A percentile compares a stretch with the other conserved stretches of the same genome.
These are phyloP conservation scores for Leptinotarsa texana DNA, from an alignment of 1,140 invertebrate species.

Conservation along the genomic window DNA sequence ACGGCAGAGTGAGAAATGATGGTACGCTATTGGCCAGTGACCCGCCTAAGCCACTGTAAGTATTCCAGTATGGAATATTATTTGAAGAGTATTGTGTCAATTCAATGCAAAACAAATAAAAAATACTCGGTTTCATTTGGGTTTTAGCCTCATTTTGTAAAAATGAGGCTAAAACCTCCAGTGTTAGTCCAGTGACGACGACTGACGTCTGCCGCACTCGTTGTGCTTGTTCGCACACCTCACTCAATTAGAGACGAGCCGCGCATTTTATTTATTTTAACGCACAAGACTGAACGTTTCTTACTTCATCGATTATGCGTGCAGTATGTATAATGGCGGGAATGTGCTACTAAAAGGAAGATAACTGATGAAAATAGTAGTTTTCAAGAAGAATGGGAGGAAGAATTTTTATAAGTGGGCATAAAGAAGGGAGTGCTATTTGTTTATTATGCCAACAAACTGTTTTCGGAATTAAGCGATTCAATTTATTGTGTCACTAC, in stretches of 20 bases:
- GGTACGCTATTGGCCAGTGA: conserved; percentile 94
- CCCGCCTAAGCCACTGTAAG: conserved; percentile 94
- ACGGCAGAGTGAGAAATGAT: conserved; percentile 76
- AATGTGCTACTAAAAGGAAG: not conserved
- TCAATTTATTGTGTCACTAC: not conserved
- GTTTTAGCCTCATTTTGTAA: too few species aligned
- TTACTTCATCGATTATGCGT: too few species aligned
- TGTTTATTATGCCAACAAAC: not conserved
- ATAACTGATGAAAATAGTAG: not conserved
- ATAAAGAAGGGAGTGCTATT: not conserved
- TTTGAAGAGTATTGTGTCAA: too few species aligned
- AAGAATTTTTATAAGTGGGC: not conserved
- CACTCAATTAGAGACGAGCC: too few species aligned
- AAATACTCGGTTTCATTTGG: too few species aligned
- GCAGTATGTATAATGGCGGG: not conserved
- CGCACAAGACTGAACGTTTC: too few species aligned
- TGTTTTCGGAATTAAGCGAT: not conserved
- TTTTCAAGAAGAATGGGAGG: not conserved
- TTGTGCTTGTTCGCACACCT: too few species aligned
- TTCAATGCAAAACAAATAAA: too few species aligned
- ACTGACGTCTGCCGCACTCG: too few species aligned
- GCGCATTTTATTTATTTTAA: too few species aligned
- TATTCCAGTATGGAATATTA: conserved; percentile 39
- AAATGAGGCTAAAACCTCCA: too few species aligned
- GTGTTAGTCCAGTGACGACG: too few species aligned